phyloP scores from a whole-genome alignment of 2,113 vertebrate genomes.

The Orientallactaga bullata region DNA sequence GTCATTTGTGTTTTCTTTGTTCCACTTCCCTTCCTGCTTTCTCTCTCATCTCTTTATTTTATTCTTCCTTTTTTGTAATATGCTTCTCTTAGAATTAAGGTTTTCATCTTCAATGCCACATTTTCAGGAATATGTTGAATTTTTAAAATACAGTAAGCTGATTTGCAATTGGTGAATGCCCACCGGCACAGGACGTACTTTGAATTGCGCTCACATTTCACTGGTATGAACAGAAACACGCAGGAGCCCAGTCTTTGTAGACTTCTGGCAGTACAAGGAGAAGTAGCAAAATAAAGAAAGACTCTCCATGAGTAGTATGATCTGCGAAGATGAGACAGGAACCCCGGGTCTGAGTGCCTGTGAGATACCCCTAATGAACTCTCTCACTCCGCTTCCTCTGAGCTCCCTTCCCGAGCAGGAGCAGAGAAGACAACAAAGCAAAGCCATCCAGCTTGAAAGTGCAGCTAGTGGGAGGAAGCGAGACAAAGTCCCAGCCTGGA shows the following conservation, averaged over 20 bases:
- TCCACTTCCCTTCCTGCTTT: conserved; percentile 45
- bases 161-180: conserved; percentile 74
- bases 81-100: conserved; percentile 60
- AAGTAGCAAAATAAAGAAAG: conserved; percentile 76
- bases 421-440: conserved; percentile 62
- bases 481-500: conserved; percentile 69
- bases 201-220: conserved; percentile 50
- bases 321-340: conserved; percentile 75
- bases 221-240: conserved; percentile 47
- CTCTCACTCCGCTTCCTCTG: conserved; percentile 45
- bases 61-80: conserved; percentile 54
- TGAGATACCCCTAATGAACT: conserved; percentile 78
- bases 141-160: conserved; percentile 75
- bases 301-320: conserved; percentile 70
- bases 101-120: conserved; percentile 75
- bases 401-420: conserved; percentile 26
- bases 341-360: conserved; percentile 60
- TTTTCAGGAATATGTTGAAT: conserved; percentile 68
- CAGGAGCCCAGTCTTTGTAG: conserved; percentile 70
- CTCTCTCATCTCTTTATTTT: conserved; percentile 64
- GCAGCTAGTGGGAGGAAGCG: conserved; percentile 62
- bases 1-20: conserved; percentile 65
- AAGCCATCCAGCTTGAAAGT: conserved; percentile 72
- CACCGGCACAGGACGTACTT: background rate
- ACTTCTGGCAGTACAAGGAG: conserved; percentile 67